Evolutionary conservation across 2,888 invertebrate species (phyloP).

Genomic region (Drosophila ochracea): DNA sequence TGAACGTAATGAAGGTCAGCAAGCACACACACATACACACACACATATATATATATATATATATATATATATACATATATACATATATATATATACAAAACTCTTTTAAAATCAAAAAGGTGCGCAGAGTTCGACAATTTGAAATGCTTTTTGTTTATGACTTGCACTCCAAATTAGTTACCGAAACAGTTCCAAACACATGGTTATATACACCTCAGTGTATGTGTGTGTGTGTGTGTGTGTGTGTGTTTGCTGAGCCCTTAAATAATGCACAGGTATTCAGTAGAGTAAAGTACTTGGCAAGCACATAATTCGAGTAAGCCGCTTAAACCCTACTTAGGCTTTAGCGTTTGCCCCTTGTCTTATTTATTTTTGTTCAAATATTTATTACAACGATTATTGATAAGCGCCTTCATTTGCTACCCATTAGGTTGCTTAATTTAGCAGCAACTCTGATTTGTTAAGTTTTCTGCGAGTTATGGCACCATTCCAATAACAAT

Average conservation of each 20-base stretch:
- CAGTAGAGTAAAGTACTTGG: constrained; percentile 5
- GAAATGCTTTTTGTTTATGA: constrained; percentile 27
- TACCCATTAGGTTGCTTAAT: background rate
- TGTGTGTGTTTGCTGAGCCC: constrained; percentile 7
- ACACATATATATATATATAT: background rate
- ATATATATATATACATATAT: background rate
- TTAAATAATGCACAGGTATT: constrained; percentile 10
- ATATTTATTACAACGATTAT: constrained; percentile 29
- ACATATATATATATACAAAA: background rate
- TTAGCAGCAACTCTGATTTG: background rate
- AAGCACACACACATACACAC: constrained; percentile 2
- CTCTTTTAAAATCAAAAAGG: constrained; percentile 22
- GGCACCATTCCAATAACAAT: background rate
- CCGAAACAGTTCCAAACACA: constrained; percentile 12
- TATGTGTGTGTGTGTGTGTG: constrained; percentile 1
- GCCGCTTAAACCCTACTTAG: constrained; percentile 33
- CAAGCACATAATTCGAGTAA: constrained; percentile 31
- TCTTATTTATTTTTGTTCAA: background rate
- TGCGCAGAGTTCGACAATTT: constrained; percentile 15
- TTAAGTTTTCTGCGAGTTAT: background rate
- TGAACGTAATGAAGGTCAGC: constrained; percentile 31
- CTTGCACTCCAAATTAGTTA: constrained; percentile 38
- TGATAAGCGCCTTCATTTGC: constrained; percentile 35
- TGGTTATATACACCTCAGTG: background rate
- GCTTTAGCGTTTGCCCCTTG: constrained; percentile 2